Conservation (phyloP, 2,113 vertebrate genomes). For the Peromyscus californicus region DNA sequence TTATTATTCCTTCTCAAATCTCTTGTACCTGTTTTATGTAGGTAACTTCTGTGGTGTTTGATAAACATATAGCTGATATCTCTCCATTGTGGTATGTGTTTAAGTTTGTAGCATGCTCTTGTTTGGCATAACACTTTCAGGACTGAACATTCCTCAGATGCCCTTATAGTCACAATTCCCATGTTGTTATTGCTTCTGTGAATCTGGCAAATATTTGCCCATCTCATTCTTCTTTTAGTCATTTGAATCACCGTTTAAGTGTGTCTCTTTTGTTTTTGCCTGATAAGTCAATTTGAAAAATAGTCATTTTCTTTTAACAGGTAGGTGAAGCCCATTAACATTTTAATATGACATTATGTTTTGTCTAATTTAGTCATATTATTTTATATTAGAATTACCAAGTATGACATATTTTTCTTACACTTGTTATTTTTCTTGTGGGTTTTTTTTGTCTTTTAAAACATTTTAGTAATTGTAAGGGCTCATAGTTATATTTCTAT, state of each 20-base stretch:
- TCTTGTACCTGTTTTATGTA: neutral
- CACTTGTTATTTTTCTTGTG: neutral
- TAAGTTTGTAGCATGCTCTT: neutral
- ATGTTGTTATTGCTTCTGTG: neutral
- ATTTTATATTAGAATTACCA: constrained; percentile 9
- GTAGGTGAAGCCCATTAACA: constrained; percentile 4
- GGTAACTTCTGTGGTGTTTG: neutral
- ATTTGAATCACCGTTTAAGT: neutral
- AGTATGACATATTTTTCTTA: neutral
- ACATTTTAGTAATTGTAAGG: neutral
- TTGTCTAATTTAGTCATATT: constrained; percentile 42
- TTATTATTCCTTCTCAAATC: neutral
- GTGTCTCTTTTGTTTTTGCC: constrained; percentile 22
- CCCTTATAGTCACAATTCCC: neutral
- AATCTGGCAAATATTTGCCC: neutral
- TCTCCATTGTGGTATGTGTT: neutral
- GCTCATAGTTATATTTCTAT: neutral
- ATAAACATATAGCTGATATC: neutral
- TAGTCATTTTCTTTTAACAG: neutral
- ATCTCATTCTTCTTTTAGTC: neutral
- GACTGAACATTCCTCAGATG: neutral
- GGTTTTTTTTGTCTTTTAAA: neutral
- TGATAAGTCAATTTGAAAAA: constrained; percentile 9
- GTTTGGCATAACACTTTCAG: neutral
- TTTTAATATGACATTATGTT: neutral